Evolutionary conservation across 2,113 vertebrate genomes (phyloP), one percentile per base, ranked within the genome.

Genomic region (Stigmatopora nigra): DNA sequence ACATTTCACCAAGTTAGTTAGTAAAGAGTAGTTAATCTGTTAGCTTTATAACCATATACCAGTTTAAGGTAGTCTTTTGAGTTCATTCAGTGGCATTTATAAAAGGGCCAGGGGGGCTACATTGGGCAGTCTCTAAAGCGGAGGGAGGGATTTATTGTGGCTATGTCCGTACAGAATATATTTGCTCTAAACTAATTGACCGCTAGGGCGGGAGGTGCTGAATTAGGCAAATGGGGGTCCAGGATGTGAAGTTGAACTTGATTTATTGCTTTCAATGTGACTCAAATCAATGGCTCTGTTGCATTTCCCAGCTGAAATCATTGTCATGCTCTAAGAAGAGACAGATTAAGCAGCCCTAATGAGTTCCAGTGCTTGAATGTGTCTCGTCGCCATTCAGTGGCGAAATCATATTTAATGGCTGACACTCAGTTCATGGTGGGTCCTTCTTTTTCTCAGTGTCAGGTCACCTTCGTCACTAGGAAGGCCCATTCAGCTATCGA

Each of bases 351-450:
- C 86, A 64, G 84, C 75, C 83, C 86, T 91, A 91, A 92, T 91
- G 91, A 90, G 84, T 87, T 89, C 89, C 90, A 77, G 82, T 77
- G 84, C 69, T 79, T 92, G 88, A 85, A 88, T 88, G 85, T 88
- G 87, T 87, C 88, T 87, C 76, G 51, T 65, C 74, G 72, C 88
- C 81, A 90, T 90, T 91, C 88, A 89, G 84, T 79, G 82, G 75
- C 82, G 83, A 90, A 91, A 92, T 92, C 89, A 92, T 92, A 92
- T 92, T 91, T 91, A 90, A 91, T 88, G 85, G 87, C 85, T 85
- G 88, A 90, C 88, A 88, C 88, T 86, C 88, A 89, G 84, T 87
- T 87, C 85, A 84, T 89, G 88, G 84, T 83, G 88, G 88, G 82
- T 82, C 83, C 84, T 83, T 84, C 85, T 86, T 89, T 87, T 87